Conservation (phyloP, 2,797 vertebrate species). For the Lithobates pipiens region DNA sequence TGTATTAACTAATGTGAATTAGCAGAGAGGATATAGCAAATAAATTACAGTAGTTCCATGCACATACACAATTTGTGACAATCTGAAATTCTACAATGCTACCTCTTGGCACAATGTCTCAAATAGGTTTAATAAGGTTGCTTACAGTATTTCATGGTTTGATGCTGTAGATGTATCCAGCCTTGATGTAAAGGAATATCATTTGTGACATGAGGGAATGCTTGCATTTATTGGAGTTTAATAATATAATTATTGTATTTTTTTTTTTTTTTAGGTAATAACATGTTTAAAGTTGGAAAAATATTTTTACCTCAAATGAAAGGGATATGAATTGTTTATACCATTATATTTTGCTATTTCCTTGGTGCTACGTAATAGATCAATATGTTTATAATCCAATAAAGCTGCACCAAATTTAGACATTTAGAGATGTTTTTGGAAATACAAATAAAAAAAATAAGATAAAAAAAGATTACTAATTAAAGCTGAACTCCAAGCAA, state of each 20-base stretch:
- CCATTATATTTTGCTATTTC: conserved; percentile 70
- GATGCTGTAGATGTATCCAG: conserved; percentile 50
- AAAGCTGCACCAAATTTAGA: conserved; percentile 67
- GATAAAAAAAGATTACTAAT: conserved; percentile 39
- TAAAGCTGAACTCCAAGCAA: background rate
- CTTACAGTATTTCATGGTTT: conserved; percentile 1
- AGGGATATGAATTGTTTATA: conserved; percentile 69
- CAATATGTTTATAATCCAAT: conserved; percentile 68
- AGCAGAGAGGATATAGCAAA: conserved; percentile 35
- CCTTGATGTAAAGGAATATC: conserved; percentile 54
- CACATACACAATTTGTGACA: conserved; percentile 59
- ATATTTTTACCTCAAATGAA: conserved; percentile 82
- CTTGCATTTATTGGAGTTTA: conserved; percentile 74
- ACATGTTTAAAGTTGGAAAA: conserved; percentile 52
- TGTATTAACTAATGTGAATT: conserved; percentile 68
- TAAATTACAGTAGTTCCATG: conserved; percentile 57
- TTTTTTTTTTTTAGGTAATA: conserved; percentile 42
- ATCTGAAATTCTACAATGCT: conserved; percentile 70
- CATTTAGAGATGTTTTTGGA: conserved; percentile 68
- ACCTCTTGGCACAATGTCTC: conserved; percentile 74
- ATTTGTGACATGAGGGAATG: conserved; percentile 63
- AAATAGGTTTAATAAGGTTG: conserved; percentile 51
- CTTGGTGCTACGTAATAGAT: conserved; percentile 71
- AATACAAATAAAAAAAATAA: conserved; percentile 51
- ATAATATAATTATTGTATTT: conserved; percentile 64